Base-by-base conservation (phyloP, 2,888 invertebrate genomes). In the Dryobota labecula region DNA sequence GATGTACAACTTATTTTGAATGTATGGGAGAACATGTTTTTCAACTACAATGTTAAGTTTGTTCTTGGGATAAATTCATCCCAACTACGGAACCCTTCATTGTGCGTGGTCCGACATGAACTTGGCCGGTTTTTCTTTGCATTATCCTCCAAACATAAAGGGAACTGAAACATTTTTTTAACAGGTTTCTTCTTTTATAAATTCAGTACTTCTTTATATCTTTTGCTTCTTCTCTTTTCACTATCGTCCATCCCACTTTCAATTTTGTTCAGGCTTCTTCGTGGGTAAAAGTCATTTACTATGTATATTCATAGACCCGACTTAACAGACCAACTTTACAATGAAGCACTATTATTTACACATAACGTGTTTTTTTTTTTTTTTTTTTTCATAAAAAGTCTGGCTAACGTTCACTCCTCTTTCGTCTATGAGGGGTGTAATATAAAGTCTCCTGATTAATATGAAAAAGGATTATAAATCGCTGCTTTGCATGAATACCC, bases 381-480 rank as follows among this genome's bases (percentile, higher is more conserved):
- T 79, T 58, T 43, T 41, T 66, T 45, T 56, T 53, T 41, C 8
- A 82, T 58, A 82, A 78, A 53, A 49, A 70, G 79, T 73, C 68
- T 73, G 62, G 45, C n/a, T 24, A 57, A 38, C n/a, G 53, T 43
- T 41, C 38, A 67, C 67, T 76, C 38, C 27, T 68, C 33, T 65
- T 30, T 5, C 45, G n/a, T 54, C 53, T 73, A 69, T 63, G 33
- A 63, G 56, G 82, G 79, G 73, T 69, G 65, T 62, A 47, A 38
- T 54, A 57, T 69, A 56, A 62, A 58, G 38, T 13, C 45, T 69
- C 79, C 41, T 47, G 61, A 78, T 73, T 73, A 57, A 58, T 79
- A 80, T 73, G 38, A 80, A 73, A 81, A 76, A 65, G 53, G 51
- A 57, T 54, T 61, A 47, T 61, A 69, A 54, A n/a, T n/a, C n/a